A percentile compares a stretch with the other conserved stretches of the same genome.
These are phyloP conservation scores for Cliona cf. orientalis DNA, from an alignment of 37 sponge, comb jelly and placozoan species.

Conservation along the genomic window DNA sequence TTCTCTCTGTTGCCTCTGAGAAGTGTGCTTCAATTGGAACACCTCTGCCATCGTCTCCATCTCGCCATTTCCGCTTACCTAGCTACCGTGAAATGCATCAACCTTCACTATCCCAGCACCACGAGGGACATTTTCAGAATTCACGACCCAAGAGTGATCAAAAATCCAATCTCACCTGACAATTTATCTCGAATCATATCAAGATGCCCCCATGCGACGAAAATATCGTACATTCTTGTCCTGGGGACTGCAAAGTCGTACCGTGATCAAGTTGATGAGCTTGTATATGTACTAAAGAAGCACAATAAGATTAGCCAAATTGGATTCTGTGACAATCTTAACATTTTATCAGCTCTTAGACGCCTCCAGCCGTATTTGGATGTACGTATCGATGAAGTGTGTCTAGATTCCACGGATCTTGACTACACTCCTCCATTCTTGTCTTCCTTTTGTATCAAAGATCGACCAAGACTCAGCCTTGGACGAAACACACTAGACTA, in stretches of 20 bases:
- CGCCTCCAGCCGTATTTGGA: too few relatives aligned
- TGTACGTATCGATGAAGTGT: too few relatives aligned
- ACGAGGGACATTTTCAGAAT: not conserved
- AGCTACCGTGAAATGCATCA: constrained; percentile 14
- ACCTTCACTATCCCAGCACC: not conserved
- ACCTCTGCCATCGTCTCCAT: constrained; percentile 9
- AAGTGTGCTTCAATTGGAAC: constrained; percentile 22
- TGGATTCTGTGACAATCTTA: not conserved
- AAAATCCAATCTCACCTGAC: not conserved
- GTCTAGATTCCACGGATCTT: too few relatives aligned
- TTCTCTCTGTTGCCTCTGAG: constrained; percentile 20
- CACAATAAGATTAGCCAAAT: not conserved
- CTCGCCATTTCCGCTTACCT: constrained; percentile 6
- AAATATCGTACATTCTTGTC: not conserved
- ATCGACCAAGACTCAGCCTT: too few relatives aligned
- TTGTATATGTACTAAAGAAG: not conserved
- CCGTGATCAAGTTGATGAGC: not conserved
- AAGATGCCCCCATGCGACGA: not conserved
- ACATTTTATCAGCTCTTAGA: too few relatives aligned
- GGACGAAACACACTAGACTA: too few relatives aligned
- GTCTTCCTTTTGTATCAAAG: too few relatives aligned
- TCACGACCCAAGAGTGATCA: not conserved
- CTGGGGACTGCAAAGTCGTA: not conserved
- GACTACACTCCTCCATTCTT: too few relatives aligned
- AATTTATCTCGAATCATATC: not conserved